A percentile compares a stretch with the other conserved stretches of the same genome.
These are phyloP conservation scores for Diorhabda sublineata DNA, from an alignment of 1,140 invertebrate species.

Conservation along the genomic window DNA sequence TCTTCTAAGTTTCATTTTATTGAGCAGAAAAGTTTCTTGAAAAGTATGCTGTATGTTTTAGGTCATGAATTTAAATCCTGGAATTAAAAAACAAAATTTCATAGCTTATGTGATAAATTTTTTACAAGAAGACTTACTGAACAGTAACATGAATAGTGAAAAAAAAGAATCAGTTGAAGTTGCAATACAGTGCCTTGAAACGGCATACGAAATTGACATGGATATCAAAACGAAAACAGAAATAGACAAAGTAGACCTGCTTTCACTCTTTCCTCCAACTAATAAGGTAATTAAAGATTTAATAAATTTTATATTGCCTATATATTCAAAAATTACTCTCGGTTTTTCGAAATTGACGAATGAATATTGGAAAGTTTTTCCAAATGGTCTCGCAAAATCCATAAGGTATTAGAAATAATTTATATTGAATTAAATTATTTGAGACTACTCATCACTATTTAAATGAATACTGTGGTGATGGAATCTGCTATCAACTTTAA, in stretches of 20 bases:
- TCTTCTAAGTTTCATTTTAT: too few species aligned
- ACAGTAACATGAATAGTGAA: constrained; percentile 30
- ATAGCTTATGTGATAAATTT: constrained; percentile 30
- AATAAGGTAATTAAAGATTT: not conserved
- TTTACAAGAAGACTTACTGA: constrained; percentile 27
- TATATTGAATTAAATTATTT: too few species aligned
- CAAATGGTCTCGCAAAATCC: too few species aligned
- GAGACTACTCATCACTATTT: too few species aligned
- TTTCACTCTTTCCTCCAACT: constrained; percentile 27
- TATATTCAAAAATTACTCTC: too few species aligned
- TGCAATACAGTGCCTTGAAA: constrained; percentile 72
- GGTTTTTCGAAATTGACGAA: too few species aligned
- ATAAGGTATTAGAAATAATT: too few species aligned
- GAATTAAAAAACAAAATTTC: constrained; percentile 27
- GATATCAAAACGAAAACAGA: constrained; percentile 15
- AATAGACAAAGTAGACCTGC: constrained; percentile 30
- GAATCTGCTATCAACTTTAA: too few species aligned
- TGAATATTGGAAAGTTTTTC: too few species aligned
- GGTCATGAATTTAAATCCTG: constrained; percentile 13
- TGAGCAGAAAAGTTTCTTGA: too few species aligned
- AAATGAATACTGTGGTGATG: too few species aligned
- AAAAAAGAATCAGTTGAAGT: constrained; percentile 66
- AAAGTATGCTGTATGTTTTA: not conserved
- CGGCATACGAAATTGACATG: constrained; percentile 54
- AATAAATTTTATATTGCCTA: too few species aligned